phyloP scores from a whole-genome alignment of 2,113 vertebrate species.

The Opisthocomus hoazin region DNA sequence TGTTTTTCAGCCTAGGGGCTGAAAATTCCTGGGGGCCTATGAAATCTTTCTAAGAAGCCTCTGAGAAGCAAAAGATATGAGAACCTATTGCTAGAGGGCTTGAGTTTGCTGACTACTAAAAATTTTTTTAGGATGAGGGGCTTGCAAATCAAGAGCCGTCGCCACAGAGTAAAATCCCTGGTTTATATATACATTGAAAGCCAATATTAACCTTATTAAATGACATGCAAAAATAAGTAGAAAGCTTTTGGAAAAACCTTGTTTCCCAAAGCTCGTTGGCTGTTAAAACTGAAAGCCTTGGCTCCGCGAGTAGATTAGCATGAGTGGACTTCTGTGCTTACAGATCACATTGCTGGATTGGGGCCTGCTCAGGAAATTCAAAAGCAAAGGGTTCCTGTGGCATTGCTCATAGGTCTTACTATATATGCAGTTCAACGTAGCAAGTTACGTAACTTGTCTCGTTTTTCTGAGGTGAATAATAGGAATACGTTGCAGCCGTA shows the following conservation, averaged over 20 bases:
- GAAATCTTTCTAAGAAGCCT: background rate
- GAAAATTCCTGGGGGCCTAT: background rate
- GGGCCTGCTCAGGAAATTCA: constrained; percentile 12
- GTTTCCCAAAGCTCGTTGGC: background rate
- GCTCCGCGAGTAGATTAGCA: background rate
- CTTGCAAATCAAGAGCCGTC: background rate
- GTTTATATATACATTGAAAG: background rate
- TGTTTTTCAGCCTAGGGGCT: background rate
- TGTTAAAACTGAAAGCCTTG: background rate
- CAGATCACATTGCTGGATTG: background rate
- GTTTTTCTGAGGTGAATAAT: background rate
- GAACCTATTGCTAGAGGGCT: background rate
- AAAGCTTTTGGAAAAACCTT: background rate
- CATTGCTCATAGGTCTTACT: background rate
- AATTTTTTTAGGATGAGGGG: background rate
- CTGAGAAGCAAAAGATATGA: background rate
- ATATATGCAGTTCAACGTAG: background rate
- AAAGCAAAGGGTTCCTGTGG: constrained; percentile 25
- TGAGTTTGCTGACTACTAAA: background rate
- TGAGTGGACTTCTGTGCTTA: background rate
- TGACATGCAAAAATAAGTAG: background rate
- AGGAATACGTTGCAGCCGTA: background rate
- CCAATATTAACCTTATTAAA: background rate
- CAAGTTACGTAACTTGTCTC: background rate
- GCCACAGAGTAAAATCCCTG: background rate